phyloP scores from a whole-genome alignment of 2,888 invertebrate genomes.

The Lasioglossum pauxillum region DNA sequence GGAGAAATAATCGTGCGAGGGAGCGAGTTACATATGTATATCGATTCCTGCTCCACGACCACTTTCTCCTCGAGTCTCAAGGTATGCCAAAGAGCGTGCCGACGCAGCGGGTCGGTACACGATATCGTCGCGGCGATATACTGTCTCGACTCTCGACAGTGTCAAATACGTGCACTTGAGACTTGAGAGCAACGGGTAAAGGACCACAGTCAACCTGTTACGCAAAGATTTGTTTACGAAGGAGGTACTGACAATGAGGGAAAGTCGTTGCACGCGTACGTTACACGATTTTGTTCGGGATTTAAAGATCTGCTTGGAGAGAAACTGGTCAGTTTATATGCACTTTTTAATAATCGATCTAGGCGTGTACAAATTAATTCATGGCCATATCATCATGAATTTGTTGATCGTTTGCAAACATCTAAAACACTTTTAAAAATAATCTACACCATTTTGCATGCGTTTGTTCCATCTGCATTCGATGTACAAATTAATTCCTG shows the following conservation, averaged over 20 bases:
- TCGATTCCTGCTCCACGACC: constrained; percentile 11
- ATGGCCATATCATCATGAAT: no score
- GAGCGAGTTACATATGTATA: neutral
- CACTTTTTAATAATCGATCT: no score
- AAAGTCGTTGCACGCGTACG: constrained; percentile 3
- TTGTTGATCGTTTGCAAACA: no score
- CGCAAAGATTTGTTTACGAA: constrained; percentile 25
- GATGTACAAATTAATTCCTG: neutral
- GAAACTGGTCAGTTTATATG: neutral
- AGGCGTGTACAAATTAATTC: no score
- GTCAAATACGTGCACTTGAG: constrained; percentile 39
- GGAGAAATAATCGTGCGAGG: neutral
- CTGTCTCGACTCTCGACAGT: neutral
- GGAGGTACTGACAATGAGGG: neutral
- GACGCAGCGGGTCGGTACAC: neutral
- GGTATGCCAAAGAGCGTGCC: neutral
- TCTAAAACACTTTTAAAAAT: no score
- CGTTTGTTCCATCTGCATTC: neutral
- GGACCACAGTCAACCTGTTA: constrained; percentile 36
- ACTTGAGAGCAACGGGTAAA: neutral
- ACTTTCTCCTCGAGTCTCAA: constrained; percentile 32
- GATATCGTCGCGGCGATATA: neutral
- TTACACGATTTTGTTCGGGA: neutral
- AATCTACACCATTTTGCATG: no score
- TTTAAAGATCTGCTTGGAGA: neutral